Base-by-base conservation (phyloP, 2,113 vertebrate species). In the Triplophysa tibetana region DNA sequence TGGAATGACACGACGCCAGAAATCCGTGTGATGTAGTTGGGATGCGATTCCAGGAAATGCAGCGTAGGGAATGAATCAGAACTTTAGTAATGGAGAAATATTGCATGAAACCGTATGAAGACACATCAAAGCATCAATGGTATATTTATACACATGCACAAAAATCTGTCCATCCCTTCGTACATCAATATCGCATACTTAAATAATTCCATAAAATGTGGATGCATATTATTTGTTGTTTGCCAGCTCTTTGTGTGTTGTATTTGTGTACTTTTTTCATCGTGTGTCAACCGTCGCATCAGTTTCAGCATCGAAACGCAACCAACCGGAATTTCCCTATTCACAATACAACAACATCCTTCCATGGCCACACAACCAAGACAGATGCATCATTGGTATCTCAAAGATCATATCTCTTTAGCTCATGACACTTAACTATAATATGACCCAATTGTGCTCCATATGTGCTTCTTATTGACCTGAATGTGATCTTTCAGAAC, bases 291-390 rank as follows among this genome's bases (percentile, higher is more conserved):
- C 70, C 68, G 43, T 77, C 5, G 74, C 41, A 62, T 58, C 70
- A 63, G 62, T 73, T 67, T 29, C 68, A 24, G 78, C 45, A 73
- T 62, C 77, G 33, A 54, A 78, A 43, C 77, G 74, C 80, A 73
- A 50, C 78, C 72, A 66, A 65, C 64, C 68, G 82, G 82, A 84
- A 81, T 81, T 84, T 80, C 82, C 82, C 82, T 14, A 16, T 78
- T 83, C 63, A 77, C 56, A 70, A 77, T 73, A 73, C 68, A 68
- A 38, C 33, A 79, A 78, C 78, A 78, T 81, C 75, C 79, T 81
- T 60, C 75, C 64, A 76, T 48, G 21, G 60, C 63, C 68, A 78
- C 33, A 21, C 43, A 78, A 77, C 78, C 82, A 65, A 62, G 26
- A 69, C 26, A n/a, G 68, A 63, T 43, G 68, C 50, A 69, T 73